Base-by-base conservation (phyloP, 2,888 invertebrate genomes). In the Eudemis profundana region DNA sequence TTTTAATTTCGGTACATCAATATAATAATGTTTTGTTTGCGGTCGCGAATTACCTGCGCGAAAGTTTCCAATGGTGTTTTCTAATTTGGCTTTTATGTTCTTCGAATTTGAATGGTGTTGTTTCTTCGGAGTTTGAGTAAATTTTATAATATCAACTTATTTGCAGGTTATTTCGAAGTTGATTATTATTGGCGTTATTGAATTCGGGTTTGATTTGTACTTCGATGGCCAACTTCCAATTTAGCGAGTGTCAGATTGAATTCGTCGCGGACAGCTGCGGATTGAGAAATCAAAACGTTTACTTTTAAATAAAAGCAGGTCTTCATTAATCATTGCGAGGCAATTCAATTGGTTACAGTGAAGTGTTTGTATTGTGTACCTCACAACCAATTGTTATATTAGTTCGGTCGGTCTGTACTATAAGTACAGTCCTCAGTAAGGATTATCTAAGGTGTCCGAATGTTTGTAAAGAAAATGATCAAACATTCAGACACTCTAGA, bases 211-310 rank as follows among this genome's bases (percentile, higher is more conserved):
- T 21, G 38, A 38, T 53, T 44, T 49, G 40, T 40, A 50, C 40
- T 50, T 57, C 51, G 57, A 60, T 63, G 67, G 62, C 68, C 82
- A 82, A 82, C 81, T 78, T 80, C 74, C 74, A 78, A 78, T 81
- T 82, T 71, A 68, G 67, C 70, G 75, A 78, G 74, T 78, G 78
- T 80, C 83, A 72, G 76, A 85, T 81, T 76, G 76, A 80, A 87
- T 89, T 81, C 74, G 81, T 82, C 81, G 77, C 79, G 79, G 83
- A 80, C 81, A 70, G 74, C 71, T 74, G 68, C 70, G 73, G 77
- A 83, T 87, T 85, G 84, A 85, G 86, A 85, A 85, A 87, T 87
- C 80, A 81, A 74, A 79, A 79, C 78, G 81, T 88, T 87, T 86
- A 85, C 81, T 85, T 87, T 81, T 76, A 77, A 83, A 78, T 73